These are phyloP conservation scores for Theonella swinhoei DNA, from an alignment of 37 sponge, comb jelly and placozoan genomes.

Conservation along the genomic window DNA sequence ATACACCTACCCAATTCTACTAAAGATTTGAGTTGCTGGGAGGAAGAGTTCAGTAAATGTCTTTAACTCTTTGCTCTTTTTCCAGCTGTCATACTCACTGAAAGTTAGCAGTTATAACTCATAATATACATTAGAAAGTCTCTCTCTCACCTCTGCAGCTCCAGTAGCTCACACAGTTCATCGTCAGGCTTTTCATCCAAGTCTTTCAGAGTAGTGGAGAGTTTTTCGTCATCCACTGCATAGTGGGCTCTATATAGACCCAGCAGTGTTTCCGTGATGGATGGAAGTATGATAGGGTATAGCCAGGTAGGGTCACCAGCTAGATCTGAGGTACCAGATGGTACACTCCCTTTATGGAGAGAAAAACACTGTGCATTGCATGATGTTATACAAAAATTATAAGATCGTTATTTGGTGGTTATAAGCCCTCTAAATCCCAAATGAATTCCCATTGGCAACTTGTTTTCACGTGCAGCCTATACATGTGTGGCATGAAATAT, in stretches of 20 bases:
- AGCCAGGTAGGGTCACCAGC: constrained; percentile 47
- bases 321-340: too few species aligned
- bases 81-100: not conserved
- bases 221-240: constrained; percentile 25
- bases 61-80: not conserved
- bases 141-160: constrained; percentile 22
- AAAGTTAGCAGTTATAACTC: not conserved
- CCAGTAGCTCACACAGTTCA: constrained; percentile 21
- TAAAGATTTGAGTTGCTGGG: not conserved
- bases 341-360: too few species aligned
- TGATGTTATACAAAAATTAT: too few species aligned
- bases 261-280: constrained; percentile 60
- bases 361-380: too few species aligned
- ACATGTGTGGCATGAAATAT: too few species aligned
- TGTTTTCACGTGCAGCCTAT: too few species aligned
- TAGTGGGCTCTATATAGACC: constrained; percentile 55
- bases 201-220: not conserved
- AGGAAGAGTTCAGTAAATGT: not conserved
- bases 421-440: too few species aligned
- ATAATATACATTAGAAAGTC: not conserved
- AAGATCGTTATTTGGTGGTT: too few species aligned
- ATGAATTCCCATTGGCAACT: too few species aligned
- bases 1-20: constrained; percentile 1
- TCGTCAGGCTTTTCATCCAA: not conserved
- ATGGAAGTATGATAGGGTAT: constrained; percentile 58